phyloP scores from a whole-genome alignment of 2,888 invertebrate species.

The Ectemnius lituratus region DNA sequence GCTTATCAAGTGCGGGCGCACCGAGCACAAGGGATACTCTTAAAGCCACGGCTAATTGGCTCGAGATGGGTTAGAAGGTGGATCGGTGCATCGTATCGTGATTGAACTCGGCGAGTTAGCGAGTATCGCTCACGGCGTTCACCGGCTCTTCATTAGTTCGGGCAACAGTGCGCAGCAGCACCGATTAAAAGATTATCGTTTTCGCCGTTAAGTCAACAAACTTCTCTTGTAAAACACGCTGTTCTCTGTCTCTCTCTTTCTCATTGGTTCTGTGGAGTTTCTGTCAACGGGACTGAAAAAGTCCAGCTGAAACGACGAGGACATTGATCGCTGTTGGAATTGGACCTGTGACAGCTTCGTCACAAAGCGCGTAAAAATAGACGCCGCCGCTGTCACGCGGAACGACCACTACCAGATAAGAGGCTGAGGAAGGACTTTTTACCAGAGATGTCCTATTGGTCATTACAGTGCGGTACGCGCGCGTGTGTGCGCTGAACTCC shows the following conservation, averaged over 20 bases:
- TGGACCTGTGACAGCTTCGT: not conserved
- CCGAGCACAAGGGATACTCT: not conserved
- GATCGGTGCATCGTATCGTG: not conserved
- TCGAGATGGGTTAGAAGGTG: not conserved
- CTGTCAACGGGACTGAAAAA: not conserved
- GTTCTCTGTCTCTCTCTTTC: not conserved
- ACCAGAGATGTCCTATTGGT: not conserved
- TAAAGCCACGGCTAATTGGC: not conserved
- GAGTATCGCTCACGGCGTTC: not conserved
- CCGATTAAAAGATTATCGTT: slow-evolving; percentile 9
- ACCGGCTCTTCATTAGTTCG: slow-evolving; percentile 3
- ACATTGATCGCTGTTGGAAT: not conserved
- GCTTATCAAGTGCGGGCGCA: too few relatives aligned
- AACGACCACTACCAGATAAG: not conserved
- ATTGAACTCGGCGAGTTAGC: slow-evolving; percentile 2
- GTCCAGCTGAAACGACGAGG: not conserved
- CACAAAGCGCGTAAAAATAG: slow-evolving; percentile 6
- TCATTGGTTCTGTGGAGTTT: not conserved
- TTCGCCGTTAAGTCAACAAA: not conserved
- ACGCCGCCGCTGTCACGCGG: not conserved
- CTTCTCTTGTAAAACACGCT: not conserved
- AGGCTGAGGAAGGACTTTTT: not conserved
- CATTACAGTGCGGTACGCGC: not conserved
- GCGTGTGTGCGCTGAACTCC: not conserved
- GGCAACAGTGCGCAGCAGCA: not conserved